Evolutionary conservation across 2,113 vertebrate genomes (phyloP).

Genomic region (Archilochus colubris): DNA sequence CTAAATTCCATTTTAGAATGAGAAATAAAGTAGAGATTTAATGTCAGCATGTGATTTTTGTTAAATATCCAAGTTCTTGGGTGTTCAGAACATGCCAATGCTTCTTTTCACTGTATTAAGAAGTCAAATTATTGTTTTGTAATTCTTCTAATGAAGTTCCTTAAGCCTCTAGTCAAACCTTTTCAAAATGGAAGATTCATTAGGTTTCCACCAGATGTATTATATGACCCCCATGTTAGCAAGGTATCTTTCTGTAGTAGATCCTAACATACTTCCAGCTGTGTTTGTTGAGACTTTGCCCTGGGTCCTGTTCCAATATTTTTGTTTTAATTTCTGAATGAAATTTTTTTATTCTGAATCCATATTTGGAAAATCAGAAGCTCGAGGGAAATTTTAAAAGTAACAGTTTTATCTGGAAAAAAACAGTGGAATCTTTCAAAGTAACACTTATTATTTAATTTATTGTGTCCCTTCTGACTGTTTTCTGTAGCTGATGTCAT

Average conservation of each 20-base stretch:
- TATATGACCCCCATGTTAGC: neutral
- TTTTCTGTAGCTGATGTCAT: neutral
- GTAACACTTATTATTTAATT: neutral
- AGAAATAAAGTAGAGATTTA: neutral
- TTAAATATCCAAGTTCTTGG: neutral
- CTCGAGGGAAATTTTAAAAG: neutral
- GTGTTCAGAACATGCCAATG: neutral
- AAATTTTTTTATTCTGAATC: neutral
- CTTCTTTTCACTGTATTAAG: neutral
- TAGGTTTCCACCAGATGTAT: fast-evolving
- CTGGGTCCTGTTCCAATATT: neutral
- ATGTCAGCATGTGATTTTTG: neutral
- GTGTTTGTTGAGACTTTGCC: neutral
- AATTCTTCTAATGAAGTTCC: neutral
- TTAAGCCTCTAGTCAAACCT: neutral
- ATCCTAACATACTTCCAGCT: neutral
- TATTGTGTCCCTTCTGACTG: neutral
- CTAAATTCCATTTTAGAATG: neutral
- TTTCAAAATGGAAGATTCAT: neutral
- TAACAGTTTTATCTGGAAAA: neutral
- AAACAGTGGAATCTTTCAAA: neutral
- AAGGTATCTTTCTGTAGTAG: neutral
- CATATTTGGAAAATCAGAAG: neutral
- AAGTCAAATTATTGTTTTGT: neutral
- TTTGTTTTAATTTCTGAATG: neutral